A percentile compares a stretch with the other conserved stretches of the same genome.
These are phyloP conservation scores for Ceratoteleas bidentatus DNA, from an alignment of 1,140 invertebrate species.

Conservation along the genomic window DNA sequence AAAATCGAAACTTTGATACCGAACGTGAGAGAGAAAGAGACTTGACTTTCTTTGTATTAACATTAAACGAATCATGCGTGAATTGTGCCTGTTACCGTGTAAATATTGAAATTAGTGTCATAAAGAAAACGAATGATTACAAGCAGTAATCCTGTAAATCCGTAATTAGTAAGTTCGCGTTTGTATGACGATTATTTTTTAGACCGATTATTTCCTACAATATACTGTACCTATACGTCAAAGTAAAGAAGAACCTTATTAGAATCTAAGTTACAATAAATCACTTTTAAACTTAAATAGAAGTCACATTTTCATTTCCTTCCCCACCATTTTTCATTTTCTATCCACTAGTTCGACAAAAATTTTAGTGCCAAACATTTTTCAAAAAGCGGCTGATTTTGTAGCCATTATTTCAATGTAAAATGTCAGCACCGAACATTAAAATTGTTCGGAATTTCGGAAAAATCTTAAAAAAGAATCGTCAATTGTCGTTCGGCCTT, in stretches of 20 bases:
- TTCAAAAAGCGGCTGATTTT: too few relatives aligned
- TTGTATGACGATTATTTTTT: constrained; percentile 38
- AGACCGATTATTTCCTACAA: constrained; percentile 33
- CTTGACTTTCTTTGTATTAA: constrained; percentile 49
- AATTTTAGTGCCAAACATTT: too few relatives aligned
- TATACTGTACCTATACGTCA: constrained; percentile 21
- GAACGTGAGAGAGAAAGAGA: constrained; percentile 53
- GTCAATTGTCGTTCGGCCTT: too few relatives aligned
- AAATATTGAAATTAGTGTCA: constrained; percentile 31
- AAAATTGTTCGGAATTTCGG: too few relatives aligned
- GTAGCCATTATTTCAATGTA: too few relatives aligned
- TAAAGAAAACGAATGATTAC: constrained; percentile 16
- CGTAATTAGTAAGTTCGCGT: constrained; percentile 24
- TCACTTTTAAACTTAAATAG: constrained; percentile 9
- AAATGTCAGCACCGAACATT: too few relatives aligned
- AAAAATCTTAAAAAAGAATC: too few relatives aligned
- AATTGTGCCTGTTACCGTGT: constrained; percentile 38
- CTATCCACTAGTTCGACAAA: too few relatives aligned
- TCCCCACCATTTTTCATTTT: too few relatives aligned
- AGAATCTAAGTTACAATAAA: constrained; percentile 28
- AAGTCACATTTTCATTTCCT: background rate
- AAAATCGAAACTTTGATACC: constrained; percentile 21
- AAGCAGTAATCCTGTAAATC: constrained; percentile 27
- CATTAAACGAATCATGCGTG: constrained; percentile 42
- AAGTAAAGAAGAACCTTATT: constrained; percentile 8